phyloP scores from a whole-genome alignment of 2,888 invertebrate species.

The Acrobasis suavella region DNA sequence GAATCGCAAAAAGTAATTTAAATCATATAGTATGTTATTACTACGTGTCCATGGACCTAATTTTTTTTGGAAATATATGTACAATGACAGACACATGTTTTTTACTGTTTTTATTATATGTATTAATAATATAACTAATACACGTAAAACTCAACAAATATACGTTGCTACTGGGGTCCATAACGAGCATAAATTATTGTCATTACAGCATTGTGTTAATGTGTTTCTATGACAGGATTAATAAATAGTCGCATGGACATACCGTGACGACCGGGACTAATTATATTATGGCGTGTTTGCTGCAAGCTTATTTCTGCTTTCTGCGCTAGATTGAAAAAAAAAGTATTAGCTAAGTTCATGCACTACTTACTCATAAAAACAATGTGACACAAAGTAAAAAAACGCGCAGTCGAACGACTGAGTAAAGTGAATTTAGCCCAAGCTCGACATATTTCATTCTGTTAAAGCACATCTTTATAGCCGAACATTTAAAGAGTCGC shows the following conservation, averaged over 20 bases:
- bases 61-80: no score
- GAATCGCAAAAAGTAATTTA: no score
- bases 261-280: slow-evolving; percentile 50
- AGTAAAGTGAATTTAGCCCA: slow-evolving; percentile 3
- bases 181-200: slow-evolving; percentile 27
- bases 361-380: slow-evolving; percentile 14
- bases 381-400: slow-evolving; percentile 6
- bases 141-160: background rate
- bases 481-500: slow-evolving; percentile 29
- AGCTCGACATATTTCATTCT: slow-evolving; percentile 23
- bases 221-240: slow-evolving; percentile 39
- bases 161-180: background rate
- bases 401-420: slow-evolving; percentile 2
- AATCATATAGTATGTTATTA: no score
- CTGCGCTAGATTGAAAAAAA: slow-evolving; percentile 20
- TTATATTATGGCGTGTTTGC: slow-evolving; percentile 59
- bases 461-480: slow-evolving; percentile 30
- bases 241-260: slow-evolving; percentile 45
- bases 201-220: slow-evolving; percentile 32
- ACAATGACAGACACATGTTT: no score
- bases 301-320: slow-evolving; percentile 21
- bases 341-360: background rate
- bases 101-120: no score
- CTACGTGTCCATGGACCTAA: no score
- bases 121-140: no score